Evolutionary conservation across 2,888 invertebrate genomes (phyloP).

Genomic region (Noctua comes): DNA sequence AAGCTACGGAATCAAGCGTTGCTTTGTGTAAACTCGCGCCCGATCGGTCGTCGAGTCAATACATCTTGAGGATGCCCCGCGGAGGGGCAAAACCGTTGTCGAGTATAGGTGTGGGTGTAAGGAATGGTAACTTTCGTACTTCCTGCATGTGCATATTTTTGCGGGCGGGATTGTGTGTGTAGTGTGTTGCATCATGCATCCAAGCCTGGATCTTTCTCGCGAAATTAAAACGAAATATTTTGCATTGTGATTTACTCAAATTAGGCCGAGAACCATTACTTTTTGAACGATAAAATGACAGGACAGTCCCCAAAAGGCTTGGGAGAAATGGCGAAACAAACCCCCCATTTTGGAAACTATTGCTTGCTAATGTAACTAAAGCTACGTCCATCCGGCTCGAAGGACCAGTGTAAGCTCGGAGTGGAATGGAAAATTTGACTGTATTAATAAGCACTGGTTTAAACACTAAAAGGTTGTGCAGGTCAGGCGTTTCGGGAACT

Average conservation of each 20-base stretch:
- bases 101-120: no score
- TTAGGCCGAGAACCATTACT: neutral
- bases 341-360: neutral
- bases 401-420: neutral
- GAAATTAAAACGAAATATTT: neutral
- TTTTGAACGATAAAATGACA: neutral
- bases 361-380: neutral
- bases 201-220: neutral
- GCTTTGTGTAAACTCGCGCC: no score
- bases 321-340: neutral
- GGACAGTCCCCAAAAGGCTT: neutral
- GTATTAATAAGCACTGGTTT: neutral
- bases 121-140: neutral
- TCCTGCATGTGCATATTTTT: neutral
- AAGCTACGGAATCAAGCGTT: neutral
- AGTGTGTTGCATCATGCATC: neutral
- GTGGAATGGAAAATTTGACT: neutral
- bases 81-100: no score
- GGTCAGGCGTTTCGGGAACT: neutral
- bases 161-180: neutral
- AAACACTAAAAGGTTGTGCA: neutral
- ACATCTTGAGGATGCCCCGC: no score
- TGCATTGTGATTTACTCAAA: neutral
- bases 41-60: no score
- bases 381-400: neutral